Percentiles rank a stretch among this genome's conserved stretches.
Evolutionary conservation across 1,140 invertebrate species (phyloP).

Genomic region (Gryllus bimaculatus): DNA sequence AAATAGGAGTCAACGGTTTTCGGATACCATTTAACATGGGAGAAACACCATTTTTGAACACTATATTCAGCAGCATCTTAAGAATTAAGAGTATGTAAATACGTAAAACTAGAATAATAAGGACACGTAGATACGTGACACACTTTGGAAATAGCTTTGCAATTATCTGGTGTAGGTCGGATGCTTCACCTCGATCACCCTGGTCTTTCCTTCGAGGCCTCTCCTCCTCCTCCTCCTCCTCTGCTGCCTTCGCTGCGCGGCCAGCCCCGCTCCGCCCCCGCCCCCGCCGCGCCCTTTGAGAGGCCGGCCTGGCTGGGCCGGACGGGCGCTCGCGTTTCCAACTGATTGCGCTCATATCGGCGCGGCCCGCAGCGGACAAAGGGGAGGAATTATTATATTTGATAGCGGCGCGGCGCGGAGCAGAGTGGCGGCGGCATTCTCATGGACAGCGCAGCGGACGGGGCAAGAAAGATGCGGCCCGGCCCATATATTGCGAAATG

Average conservation of each 20-base stretch:
- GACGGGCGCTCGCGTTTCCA: background rate
- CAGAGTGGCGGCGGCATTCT: background rate
- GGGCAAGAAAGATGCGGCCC: background rate
- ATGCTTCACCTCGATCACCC: no score
- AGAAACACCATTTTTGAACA: no score
- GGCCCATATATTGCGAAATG: background rate
- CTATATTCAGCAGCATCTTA: no score
- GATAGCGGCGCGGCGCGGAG: background rate
- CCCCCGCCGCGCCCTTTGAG: background rate
- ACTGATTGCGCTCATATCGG: background rate
- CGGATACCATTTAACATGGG: no score
- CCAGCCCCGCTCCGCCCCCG: background rate
- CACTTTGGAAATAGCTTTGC: no score
- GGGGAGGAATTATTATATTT: slow-evolving; percentile 5
- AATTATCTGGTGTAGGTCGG: no score
- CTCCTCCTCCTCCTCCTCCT: background rate
- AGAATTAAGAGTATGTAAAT: no score
- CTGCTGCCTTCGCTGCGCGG: background rate
- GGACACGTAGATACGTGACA: no score
- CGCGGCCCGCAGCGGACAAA: background rate
- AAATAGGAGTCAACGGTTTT: no score
- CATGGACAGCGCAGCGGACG: background rate
- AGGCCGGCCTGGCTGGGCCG: no score
- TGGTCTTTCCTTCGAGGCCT: no score
- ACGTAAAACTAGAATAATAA: no score